Percentiles rank a stretch among this genome's conserved stretches.
These are phyloP conservation scores for Yoshiicerus persimilis DNA, from an alignment of 1,140 invertebrate genomes.

Conservation along the genomic window DNA sequence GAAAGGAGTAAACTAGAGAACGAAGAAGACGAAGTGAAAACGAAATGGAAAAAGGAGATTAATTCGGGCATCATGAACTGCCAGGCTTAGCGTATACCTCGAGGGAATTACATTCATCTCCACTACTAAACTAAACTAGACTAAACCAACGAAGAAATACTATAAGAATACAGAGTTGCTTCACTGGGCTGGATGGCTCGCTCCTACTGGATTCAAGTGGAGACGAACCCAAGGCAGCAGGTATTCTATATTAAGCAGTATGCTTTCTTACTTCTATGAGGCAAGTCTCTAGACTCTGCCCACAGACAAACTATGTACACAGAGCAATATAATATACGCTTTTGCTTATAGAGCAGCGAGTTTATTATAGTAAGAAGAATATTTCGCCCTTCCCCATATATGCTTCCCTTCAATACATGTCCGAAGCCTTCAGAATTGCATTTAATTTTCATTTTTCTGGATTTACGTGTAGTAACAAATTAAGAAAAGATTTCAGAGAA, in stretches of 20 bases:
- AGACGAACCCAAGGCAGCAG: background rate
- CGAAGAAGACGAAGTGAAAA: conserved; percentile 31
- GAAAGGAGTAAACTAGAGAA: background rate
- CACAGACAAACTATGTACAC: too few relatives aligned
- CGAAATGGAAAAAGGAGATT: conserved; percentile 47
- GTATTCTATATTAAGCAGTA: background rate
- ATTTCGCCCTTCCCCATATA: too few relatives aligned
- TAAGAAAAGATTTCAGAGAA: too few relatives aligned
- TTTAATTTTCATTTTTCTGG: too few relatives aligned
- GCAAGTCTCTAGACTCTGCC: too few relatives aligned
- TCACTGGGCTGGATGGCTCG: background rate
- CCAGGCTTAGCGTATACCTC: conserved; percentile 41
- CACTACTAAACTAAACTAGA: conserved; percentile 8
- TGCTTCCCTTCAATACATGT: too few relatives aligned
- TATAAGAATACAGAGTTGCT: background rate
- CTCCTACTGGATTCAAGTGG: background rate
- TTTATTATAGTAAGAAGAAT: too few relatives aligned
- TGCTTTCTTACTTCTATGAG: too few relatives aligned
- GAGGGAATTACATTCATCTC: conserved; percentile 47
- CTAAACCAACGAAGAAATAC: background rate
- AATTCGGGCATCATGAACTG: conserved; percentile 47
- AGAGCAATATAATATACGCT: too few relatives aligned
- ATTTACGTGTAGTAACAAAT: too few relatives aligned
- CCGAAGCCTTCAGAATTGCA: too few relatives aligned
- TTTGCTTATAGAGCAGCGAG: too few relatives aligned